Evolutionary conservation across 37 sponge, comb jelly and placozoan genomes (phyloP).

Genomic region (Halisarca cf. caerulea): DNA sequence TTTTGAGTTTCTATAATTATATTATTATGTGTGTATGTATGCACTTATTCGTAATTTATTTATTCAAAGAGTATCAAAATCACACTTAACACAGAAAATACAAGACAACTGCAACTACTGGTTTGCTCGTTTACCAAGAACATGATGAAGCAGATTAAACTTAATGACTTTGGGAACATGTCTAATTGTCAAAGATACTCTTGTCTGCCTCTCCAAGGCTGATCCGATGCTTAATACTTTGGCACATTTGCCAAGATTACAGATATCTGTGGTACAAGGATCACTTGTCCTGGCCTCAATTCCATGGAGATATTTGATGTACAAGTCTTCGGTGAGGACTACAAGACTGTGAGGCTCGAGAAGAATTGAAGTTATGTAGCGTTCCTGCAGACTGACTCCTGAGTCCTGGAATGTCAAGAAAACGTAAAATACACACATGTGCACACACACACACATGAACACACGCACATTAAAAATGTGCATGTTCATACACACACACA

Average conservation of each 20-base stretch:
- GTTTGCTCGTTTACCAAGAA: too few relatives aligned
- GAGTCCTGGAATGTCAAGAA: neutral
- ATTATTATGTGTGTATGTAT: too few relatives aligned
- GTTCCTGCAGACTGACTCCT: constrained; percentile 40
- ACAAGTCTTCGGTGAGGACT: constrained; percentile 85
- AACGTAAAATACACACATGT: neutral
- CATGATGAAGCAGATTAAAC: constrained; percentile 50
- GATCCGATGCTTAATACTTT: constrained; percentile 7
- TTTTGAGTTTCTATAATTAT: too few relatives aligned
- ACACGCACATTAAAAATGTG: neutral
- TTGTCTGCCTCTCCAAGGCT: constrained; percentile 69
- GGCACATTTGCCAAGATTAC: constrained; percentile 45
- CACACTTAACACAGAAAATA: too few relatives aligned
- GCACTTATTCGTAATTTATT: too few relatives aligned
- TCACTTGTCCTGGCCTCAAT: constrained; percentile 68
- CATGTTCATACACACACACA: neutral
- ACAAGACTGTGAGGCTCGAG: constrained; percentile 93
- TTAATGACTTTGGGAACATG: constrained; percentile 89
- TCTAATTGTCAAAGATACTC: constrained; percentile 95
- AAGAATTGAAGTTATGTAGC: constrained; percentile 78
- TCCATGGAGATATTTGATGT: constrained; percentile 81
- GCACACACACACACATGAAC: neutral
- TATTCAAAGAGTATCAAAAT: too few relatives aligned
- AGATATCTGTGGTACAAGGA: constrained; percentile 28
- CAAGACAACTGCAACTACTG: too few relatives aligned